These are phyloP conservation scores for Melanotaenia boesemani DNA, from an alignment of 2,797 vertebrate genomes.

Conservation along the genomic window DNA sequence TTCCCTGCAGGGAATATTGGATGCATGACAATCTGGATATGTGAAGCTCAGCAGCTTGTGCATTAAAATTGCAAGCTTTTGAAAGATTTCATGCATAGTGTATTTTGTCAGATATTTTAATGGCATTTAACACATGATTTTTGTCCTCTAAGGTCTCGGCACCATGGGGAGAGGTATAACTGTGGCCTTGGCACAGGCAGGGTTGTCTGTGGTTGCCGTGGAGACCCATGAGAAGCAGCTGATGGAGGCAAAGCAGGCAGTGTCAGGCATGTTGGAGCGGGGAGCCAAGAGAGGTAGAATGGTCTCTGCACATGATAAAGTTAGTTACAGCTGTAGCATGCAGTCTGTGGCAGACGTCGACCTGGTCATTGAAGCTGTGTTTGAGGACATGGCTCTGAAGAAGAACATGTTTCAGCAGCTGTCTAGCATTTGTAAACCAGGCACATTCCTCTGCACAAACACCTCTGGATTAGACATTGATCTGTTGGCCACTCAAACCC, in stretches of 20 bases:
- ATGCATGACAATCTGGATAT: conserved; percentile 61
- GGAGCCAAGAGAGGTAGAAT: conserved; percentile 81
- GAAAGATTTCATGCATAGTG: conserved; percentile 31
- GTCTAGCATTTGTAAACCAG: conserved; percentile 84
- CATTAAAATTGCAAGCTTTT: conserved; percentile 64
- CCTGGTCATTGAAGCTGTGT: conserved; percentile 93
- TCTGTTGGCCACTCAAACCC: conserved; percentile 86
- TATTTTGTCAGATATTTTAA: conserved; percentile 13
- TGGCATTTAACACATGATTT: conserved; percentile 23
- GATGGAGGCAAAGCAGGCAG: conserved; percentile 78
- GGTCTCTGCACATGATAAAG: conserved; percentile 39
- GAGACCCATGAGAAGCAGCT: conserved; percentile 87
- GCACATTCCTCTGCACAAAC: conserved; percentile 88
- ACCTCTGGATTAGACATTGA: conserved; percentile 90
- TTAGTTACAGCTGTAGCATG: conserved; percentile 83
- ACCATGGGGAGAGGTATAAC: conserved; percentile 94
- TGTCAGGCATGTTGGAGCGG: conserved; percentile 83
- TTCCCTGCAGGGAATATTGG: conserved; percentile 55
- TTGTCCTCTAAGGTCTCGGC: conserved; percentile 87
- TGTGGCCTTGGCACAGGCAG: conserved; percentile 85
- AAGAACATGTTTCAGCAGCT: conserved; percentile 88
- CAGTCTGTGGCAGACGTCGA: conserved; percentile 81
- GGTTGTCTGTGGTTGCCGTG: conserved; percentile 89
- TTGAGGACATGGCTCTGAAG: conserved; percentile 92
- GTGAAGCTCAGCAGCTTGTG: conserved; percentile 66